Base-by-base conservation (phyloP, 2,113 vertebrate species). In the Tetrao urogallus region DNA sequence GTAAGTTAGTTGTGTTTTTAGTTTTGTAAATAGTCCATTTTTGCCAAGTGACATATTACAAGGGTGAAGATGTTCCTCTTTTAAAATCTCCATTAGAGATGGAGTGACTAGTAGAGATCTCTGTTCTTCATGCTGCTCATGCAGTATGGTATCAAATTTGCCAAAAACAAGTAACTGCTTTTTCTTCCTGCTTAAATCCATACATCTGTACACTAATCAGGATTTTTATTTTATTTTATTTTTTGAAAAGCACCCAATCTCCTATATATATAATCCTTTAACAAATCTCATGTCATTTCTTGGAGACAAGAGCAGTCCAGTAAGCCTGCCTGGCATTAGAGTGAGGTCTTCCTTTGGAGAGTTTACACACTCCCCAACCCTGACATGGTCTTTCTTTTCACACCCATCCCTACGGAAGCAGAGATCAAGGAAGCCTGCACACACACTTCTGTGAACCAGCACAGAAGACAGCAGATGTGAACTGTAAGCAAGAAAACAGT, bases 21-120 rank as follows among this genome's bases (percentile, higher is more conserved):
- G 36, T 90, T 92, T 92, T 84, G 70, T 76, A 80, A 88, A 47
- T 79, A 92, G 54, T 65, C 77, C 43, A 11, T 71, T 86, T 80
- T 86, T 96, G 70, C 90, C 58, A 86, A 84, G 61, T 93, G 70
- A 90, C 13, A 8, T 52, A 67, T 7, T 67, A n/a, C 6, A 75
- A 18, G 43, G 14, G 32, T 69, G 18, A 89, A 71, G 60, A 67
- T 81, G 77, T 92, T 94, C 83, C 80, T 94, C 86, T 96, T 96
- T 90, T 89, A 21, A 84, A 73, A 65, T 89, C 15, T 82, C 21
- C 47, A 82, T 70, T 71, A 90, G 65, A 72, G 92, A 69, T 42
- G 54, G 28, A 82, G 16, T 72, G 84, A 91, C 70, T 88, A 92
- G 93, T 71, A 74, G 25, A 83, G 28, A 69, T 67, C 69, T 86